Conservation (phyloP, 2,797 vertebrate species). For the Phoebastria nigripes region DNA sequence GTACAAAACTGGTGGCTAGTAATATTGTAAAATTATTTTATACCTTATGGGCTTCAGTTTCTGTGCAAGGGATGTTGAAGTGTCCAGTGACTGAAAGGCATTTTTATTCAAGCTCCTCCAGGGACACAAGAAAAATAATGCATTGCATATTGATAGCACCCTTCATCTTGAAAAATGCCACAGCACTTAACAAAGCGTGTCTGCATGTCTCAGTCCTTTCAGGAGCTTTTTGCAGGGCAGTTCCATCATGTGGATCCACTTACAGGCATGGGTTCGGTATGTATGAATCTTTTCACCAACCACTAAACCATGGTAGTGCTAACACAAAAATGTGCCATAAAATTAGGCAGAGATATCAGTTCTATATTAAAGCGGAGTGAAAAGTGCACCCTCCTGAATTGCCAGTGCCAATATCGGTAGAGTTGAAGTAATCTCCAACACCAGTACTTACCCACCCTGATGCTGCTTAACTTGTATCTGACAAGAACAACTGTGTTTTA, state of each 20-base stretch:
- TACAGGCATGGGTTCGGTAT: background rate
- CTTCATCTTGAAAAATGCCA: background rate
- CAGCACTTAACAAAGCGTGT: background rate
- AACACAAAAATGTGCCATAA: background rate
- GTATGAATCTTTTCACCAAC: background rate
- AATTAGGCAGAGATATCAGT: slow-evolving; percentile 26
- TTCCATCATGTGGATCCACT: background rate
- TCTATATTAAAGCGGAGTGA: background rate
- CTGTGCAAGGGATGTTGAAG: background rate
- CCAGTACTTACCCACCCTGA: background rate
- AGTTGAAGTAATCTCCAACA: background rate
- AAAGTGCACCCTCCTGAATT: slow-evolving; percentile 53
- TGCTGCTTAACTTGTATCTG: background rate
- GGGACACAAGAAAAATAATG: background rate
- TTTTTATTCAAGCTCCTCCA: background rate
- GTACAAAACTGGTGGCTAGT: background rate
- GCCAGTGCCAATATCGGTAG: background rate
- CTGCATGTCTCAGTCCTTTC: background rate
- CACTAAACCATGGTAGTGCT: background rate
- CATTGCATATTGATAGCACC: background rate
- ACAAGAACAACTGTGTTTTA: background rate
- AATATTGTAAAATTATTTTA: background rate
- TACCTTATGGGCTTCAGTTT: background rate
- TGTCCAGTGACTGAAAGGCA: background rate
- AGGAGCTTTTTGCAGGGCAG: background rate